A percentile compares a stretch with the other conserved stretches of the same genome.
These are phyloP conservation scores for Dinothrombium tinctorium DNA, from an alignment of 1,140 invertebrate genomes.

Conservation along the genomic window DNA sequence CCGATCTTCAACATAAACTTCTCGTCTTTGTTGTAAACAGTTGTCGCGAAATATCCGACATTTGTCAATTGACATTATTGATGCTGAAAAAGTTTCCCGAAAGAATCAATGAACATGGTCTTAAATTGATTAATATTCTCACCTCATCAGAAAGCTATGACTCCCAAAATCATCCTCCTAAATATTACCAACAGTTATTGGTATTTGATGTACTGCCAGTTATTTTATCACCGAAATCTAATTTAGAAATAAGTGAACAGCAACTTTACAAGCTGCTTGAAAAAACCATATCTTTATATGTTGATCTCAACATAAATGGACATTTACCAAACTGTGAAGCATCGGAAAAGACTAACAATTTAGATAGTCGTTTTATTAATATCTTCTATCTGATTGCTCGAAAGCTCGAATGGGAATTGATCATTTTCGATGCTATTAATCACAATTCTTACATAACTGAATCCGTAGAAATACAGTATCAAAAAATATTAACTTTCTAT, in stretches of 20 bases:
- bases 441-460: background rate
- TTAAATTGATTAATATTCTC: background rate
- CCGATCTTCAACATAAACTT: background rate
- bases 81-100: slow-evolving; percentile 5
- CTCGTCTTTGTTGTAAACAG: background rate
- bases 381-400: background rate
- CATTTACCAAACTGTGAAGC: background rate
- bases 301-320: background rate
- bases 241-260: background rate
- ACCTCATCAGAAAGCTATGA: background rate
- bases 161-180: background rate
- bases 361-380: background rate
- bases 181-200: background rate
- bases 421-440: background rate
- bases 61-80: background rate
- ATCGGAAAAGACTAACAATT: background rate
- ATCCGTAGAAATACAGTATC: background rate
- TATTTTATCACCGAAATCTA: slow-evolving; percentile 2
- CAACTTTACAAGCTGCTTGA: background rate
- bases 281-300: background rate
- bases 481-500: background rate
- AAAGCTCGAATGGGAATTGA: background rate
- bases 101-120: slow-evolving; percentile 1
- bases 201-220: slow-evolving; percentile 4
- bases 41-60: background rate